Percentiles rank a stretch among this genome's conserved stretches.
phyloP scores from a whole-genome alignment of 2,888 invertebrate species.

The Calameuta filiformis region DNA sequence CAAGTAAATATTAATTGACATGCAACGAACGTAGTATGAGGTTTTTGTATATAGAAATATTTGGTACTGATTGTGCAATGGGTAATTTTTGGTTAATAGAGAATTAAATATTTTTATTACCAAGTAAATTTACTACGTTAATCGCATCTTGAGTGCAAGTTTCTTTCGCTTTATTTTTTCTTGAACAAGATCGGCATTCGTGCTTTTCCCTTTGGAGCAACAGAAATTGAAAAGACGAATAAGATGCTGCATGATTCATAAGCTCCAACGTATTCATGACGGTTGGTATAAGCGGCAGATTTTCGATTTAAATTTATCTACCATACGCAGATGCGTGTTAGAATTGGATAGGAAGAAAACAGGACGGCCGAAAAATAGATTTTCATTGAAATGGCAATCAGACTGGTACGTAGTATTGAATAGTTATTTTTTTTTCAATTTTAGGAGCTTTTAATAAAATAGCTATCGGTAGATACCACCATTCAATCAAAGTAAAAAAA shows the following conservation, averaged over 20 bases:
- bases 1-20: background rate
- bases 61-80: background rate
- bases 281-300: background rate
- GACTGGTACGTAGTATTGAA: background rate
- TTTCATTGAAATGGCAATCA: background rate
- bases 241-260: background rate
- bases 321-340: background rate
- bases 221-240: background rate
- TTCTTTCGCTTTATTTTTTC: background rate
- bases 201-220: background rate
- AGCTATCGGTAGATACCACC: background rate
- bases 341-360: background rate
- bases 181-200: background rate
- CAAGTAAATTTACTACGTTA: background rate
- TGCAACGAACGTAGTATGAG: background rate
- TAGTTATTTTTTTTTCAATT: too few species aligned
- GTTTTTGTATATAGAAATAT: background rate
- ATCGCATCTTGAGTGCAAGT: background rate
- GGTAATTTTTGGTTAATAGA: background rate
- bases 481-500: background rate
- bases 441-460: background rate
- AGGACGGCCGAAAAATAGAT: background rate
- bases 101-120: background rate
- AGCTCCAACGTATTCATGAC: background rate
- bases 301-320: constrained; percentile 3